These are phyloP conservation scores for Micronycteris hirsuta DNA, from an alignment of 2,113 vertebrate species.

Conservation along the genomic window DNA sequence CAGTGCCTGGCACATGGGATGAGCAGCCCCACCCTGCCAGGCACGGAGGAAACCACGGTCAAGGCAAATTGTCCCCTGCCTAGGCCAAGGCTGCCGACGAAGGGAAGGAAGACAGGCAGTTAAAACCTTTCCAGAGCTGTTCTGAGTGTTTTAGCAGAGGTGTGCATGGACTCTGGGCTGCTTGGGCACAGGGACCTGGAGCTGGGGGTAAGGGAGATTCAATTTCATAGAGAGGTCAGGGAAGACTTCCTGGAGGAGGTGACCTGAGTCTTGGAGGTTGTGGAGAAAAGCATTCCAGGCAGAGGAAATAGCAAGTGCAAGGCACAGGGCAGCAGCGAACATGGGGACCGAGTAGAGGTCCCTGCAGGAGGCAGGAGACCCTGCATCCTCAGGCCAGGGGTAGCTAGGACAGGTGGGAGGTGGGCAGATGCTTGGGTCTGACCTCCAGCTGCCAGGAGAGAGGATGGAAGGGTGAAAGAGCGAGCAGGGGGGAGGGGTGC, in stretches of 20 bases:
- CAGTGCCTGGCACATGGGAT: not conserved
- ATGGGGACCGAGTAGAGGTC: not conserved
- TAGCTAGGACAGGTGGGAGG: not conserved
- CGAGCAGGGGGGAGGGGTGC: not conserved
- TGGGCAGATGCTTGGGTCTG: not conserved
- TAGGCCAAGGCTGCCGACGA: too few relatives aligned
- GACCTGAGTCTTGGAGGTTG: not conserved
- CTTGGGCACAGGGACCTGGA: not conserved
- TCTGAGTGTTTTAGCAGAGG: not conserved
- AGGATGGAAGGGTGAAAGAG: not conserved
- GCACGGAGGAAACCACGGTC: not conserved
- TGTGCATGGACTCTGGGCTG: not conserved
- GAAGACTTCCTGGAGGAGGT: not conserved
- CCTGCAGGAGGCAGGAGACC: not conserved
- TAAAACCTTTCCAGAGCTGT: not conserved
- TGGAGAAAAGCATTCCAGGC: not conserved
- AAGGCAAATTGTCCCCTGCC: not conserved
- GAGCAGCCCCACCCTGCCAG: not conserved
- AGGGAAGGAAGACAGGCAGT: not conserved
- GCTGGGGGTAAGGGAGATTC: not conserved
- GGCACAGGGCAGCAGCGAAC: not conserved
- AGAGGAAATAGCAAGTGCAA: not conserved
- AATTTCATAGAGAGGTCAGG: not conserved
- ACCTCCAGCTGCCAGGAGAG: not conserved
- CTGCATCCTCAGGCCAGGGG: not conserved